Evolutionary conservation across 2,888 invertebrate species (phyloP).

Genomic region (Drosophila aldrichi): DNA sequence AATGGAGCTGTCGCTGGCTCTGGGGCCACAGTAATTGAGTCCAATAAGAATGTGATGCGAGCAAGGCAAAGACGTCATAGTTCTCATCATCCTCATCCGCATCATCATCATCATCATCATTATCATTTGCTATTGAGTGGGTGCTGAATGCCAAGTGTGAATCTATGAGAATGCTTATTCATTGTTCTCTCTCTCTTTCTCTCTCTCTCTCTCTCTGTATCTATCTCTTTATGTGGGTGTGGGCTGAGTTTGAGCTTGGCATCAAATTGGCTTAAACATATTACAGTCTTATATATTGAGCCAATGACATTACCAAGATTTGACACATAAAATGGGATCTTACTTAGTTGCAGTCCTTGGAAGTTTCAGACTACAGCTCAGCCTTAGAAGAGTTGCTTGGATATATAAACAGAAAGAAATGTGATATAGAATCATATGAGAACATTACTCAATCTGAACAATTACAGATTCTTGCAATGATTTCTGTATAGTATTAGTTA

Average conservation of each 20-base stretch:
- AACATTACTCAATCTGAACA: no score
- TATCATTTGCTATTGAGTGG: constrained; percentile 38
- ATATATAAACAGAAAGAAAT: no score
- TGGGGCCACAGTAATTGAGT: constrained; percentile 5
- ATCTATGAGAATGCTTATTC: constrained; percentile 28
- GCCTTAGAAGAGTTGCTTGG: no score
- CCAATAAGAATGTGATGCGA: constrained; percentile 4
- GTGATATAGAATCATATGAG: no score
- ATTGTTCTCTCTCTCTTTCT: constrained; percentile 6
- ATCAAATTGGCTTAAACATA: constrained; percentile 64
- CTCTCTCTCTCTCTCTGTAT: constrained; percentile 1
- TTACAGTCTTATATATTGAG: constrained; percentile 56
- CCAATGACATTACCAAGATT: constrained; percentile 60
- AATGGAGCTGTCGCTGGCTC: not conserved
- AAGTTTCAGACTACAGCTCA: no score
- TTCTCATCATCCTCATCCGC: constrained; percentile 31
- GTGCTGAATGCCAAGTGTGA: constrained; percentile 61
- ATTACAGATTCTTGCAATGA: no score
- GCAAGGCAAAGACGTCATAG: constrained; percentile 30
- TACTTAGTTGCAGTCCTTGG: no score
- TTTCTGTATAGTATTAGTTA: no score
- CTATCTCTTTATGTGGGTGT: constrained; percentile 26
- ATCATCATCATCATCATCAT: constrained; percentile 34
- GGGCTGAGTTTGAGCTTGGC: constrained; percentile 61
- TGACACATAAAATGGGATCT: not conserved